Evolutionary conservation across 2,888 invertebrate species (phyloP).

Genomic region (Holacanthella duospinosa): DNA sequence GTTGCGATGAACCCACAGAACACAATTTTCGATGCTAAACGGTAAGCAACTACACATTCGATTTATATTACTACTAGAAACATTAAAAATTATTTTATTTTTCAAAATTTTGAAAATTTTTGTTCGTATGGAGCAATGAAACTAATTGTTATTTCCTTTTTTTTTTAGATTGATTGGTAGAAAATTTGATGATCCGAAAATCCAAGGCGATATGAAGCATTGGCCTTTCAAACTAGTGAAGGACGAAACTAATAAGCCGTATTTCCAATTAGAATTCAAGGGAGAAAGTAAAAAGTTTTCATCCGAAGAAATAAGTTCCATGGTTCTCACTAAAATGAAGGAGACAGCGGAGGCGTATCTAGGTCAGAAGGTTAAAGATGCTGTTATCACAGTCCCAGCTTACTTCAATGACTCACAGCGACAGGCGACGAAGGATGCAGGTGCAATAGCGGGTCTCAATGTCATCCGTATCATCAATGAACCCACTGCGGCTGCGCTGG

Average conservation of each 20-base stretch:
- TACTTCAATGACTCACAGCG: constrained; percentile 60
- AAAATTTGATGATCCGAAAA: constrained; percentile 12
- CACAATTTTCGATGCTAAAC: too few relatives aligned
- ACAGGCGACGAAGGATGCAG: constrained; percentile 72
- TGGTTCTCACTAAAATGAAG: constrained; percentile 79
- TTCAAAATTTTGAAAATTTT: too few relatives aligned
- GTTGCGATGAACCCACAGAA: too few relatives aligned
- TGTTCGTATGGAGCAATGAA: too few relatives aligned
- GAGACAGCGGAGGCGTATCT: constrained; percentile 79
- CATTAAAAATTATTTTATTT: too few relatives aligned
- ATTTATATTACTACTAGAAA: too few relatives aligned
- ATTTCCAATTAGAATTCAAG: constrained; percentile 47
- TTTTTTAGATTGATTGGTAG: constrained; percentile 52
- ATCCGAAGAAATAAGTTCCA: constrained; percentile 53
- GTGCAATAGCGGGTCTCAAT: constrained; percentile 63
- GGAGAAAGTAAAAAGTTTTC: constrained; percentile 52
- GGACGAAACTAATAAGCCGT: constrained; percentile 51
- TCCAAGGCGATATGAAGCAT: constrained; percentile 19
- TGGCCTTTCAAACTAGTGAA: constrained; percentile 27
- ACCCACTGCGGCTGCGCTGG: constrained; percentile 76
- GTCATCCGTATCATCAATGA: constrained; percentile 82
- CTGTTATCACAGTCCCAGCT: constrained; percentile 69
- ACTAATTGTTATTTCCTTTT: too few relatives aligned
- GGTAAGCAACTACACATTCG: too few relatives aligned
- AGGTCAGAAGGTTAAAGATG: constrained; percentile 65